phyloP scores from a whole-genome alignment of 2,888 invertebrate genomes.

The Chloromyia formosa region DNA sequence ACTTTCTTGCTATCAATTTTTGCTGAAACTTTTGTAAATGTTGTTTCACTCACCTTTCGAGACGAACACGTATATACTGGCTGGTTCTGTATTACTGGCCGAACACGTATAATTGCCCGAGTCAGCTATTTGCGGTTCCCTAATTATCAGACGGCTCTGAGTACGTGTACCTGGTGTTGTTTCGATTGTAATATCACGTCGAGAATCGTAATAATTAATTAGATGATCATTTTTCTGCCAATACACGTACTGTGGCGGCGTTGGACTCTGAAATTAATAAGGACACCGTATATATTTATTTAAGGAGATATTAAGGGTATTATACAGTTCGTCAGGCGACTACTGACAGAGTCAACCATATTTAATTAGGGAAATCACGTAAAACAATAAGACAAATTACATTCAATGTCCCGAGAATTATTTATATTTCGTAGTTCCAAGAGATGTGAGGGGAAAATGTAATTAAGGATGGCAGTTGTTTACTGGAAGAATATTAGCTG shows the following conservation, averaged over 20 bases:
- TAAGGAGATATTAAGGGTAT: no score
- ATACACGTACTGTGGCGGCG: constrained; percentile 92
- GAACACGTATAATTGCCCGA: constrained; percentile 93
- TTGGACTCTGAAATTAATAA: constrained; percentile 76
- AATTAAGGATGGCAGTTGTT: no score
- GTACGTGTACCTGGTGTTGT: constrained; percentile 86
- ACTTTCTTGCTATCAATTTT: no score
- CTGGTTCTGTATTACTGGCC: constrained; percentile 88
- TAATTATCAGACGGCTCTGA: constrained; percentile 85
- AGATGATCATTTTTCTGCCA: constrained; percentile 95
- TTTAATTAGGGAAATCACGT: constrained; percentile 22
- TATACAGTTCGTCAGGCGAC: no score
- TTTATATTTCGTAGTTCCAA: not conserved
- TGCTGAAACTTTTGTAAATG: no score
- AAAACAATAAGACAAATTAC: not conserved
- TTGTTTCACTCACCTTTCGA: constrained; percentile 78
- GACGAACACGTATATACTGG: constrained; percentile 89
- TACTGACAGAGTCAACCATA: constrained; percentile 1
- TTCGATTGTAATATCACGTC: constrained; percentile 82
- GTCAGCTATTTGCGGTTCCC: constrained; percentile 82
- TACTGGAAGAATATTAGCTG: no score
- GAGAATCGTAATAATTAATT: constrained; percentile 90
- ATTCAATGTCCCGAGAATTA: not conserved
- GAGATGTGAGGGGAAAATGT: no score
- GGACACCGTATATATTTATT: not conserved